phyloP scores from a whole-genome alignment of 2,797 vertebrate species.

The Chromobotia macracanthus region DNA sequence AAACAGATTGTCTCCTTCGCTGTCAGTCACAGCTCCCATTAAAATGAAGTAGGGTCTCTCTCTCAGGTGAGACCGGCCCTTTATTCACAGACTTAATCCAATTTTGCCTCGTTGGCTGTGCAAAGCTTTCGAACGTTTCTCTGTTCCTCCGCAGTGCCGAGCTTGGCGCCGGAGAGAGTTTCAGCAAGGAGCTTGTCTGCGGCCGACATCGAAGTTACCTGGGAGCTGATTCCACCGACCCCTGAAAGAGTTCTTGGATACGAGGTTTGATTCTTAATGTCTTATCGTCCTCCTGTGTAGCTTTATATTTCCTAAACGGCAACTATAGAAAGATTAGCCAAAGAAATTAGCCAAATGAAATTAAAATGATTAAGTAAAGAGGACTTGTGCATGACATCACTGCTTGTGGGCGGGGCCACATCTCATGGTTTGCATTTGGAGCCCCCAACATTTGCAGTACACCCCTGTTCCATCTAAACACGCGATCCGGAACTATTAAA shows the following conservation, averaged over 20 bases:
- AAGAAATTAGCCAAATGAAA: too few species aligned
- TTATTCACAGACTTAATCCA: constrained; percentile 66
- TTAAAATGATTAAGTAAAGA: too few species aligned
- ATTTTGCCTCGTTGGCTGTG: constrained; percentile 61
- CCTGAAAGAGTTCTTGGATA: constrained; percentile 91
- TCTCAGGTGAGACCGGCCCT: constrained; percentile 71
- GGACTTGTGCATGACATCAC: neutral
- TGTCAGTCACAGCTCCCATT: constrained; percentile 79
- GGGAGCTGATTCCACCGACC: constrained; percentile 80
- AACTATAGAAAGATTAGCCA: too few species aligned
- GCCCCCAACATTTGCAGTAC: neutral
- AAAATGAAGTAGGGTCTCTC: constrained; percentile 69
- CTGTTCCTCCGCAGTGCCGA: constrained; percentile 83
- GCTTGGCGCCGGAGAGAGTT: constrained; percentile 80
- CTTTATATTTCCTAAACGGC: too few species aligned
- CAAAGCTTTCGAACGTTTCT: constrained; percentile 46
- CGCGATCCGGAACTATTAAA: constrained; percentile 21
- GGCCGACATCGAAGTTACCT: constrained; percentile 87
- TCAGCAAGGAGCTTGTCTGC: constrained; percentile 85
- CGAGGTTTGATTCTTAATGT: constrained; percentile 78
- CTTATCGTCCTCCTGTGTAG: neutral
- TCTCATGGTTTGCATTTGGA: neutral
- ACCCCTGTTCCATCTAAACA: neutral
- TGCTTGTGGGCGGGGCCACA: neutral
- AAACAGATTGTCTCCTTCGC: constrained; percentile 77